phyloP scores from a whole-genome alignment of 1,140 invertebrate genomes.

The Papilio xuthus region DNA sequence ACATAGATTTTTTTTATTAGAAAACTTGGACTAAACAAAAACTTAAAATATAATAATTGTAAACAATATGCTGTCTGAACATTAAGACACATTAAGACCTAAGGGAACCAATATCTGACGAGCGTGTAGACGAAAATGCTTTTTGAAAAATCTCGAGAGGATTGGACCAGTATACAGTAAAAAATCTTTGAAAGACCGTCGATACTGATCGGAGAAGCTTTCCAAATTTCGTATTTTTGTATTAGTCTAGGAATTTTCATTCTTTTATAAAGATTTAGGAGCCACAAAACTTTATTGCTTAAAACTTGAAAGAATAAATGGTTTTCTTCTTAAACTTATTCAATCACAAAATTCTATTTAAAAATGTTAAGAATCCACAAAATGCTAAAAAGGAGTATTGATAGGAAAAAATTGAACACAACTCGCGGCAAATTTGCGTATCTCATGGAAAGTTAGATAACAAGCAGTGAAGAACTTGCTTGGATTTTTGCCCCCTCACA shows the following conservation, averaged over 20 bases:
- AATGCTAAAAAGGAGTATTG: conserved; percentile 40
- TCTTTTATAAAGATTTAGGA: not conserved
- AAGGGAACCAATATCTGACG: not conserved
- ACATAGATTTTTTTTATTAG: not conserved
- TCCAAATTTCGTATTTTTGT: not conserved
- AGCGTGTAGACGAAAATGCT: not conserved
- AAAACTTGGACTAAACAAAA: not conserved
- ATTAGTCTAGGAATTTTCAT: not conserved
- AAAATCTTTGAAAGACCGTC: not conserved
- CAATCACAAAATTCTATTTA: conserved; percentile 26
- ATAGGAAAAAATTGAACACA: conserved; percentile 41
- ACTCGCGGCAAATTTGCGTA: conserved; percentile 40
- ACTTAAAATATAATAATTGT: not conserved
- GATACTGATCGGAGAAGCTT: not conserved
- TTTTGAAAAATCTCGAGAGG: not conserved
- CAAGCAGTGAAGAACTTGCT: conserved; percentile 38
- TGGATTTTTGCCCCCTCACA: conserved; percentile 26
- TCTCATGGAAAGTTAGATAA: conserved; percentile 44
- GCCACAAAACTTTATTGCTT: conserved; percentile 1
- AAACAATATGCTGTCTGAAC: not conserved
- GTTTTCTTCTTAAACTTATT: conserved; percentile 27
- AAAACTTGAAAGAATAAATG: not conserved
- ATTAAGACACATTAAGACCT: no score
- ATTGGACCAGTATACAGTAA: not conserved
- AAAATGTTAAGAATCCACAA: conserved; percentile 27